phyloP scores from a whole-genome alignment of 2,797 vertebrate species.

The Scyliorhinus canicula region DNA sequence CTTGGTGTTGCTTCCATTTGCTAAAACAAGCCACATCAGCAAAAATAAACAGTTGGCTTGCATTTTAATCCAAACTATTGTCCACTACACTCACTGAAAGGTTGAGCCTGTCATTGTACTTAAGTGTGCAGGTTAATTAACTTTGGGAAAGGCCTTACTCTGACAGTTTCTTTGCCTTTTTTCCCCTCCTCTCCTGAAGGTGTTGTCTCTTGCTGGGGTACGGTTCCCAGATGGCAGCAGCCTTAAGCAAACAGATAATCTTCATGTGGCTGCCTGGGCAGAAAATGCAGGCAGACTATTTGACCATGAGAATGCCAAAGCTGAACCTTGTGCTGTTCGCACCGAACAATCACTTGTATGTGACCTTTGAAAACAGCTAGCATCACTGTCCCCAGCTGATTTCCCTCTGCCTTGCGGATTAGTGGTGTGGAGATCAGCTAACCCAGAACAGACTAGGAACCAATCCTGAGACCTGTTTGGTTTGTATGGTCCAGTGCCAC shows the following conservation, averaged over 20 bases:
- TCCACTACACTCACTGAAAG: background rate
- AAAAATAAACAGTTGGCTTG: background rate
- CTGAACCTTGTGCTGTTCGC: background rate
- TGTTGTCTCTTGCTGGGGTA: background rate
- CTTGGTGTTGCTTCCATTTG: background rate
- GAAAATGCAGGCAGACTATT: background rate
- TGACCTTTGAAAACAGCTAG: background rate
- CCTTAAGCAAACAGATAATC: background rate
- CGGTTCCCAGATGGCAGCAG: background rate
- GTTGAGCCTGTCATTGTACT: too few species aligned
- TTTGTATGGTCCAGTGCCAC: background rate
- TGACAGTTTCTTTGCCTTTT: background rate
- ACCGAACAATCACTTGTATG: background rate
- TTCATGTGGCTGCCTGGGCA: background rate
- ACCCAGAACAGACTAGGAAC: background rate
- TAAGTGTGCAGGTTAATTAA: background rate
- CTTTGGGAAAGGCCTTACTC: background rate
- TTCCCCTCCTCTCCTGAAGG: background rate
- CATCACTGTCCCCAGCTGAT: background rate
- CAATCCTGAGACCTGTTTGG: background rate
- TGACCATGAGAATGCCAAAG: background rate
- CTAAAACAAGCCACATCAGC: background rate
- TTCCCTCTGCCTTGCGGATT: background rate
- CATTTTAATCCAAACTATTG: background rate
- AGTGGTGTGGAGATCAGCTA: background rate